Percentiles rank a stretch among this genome's conserved stretches.
Conservation (phyloP, 2,113 vertebrate genomes). For the Ammodytes marinus region DNA sequence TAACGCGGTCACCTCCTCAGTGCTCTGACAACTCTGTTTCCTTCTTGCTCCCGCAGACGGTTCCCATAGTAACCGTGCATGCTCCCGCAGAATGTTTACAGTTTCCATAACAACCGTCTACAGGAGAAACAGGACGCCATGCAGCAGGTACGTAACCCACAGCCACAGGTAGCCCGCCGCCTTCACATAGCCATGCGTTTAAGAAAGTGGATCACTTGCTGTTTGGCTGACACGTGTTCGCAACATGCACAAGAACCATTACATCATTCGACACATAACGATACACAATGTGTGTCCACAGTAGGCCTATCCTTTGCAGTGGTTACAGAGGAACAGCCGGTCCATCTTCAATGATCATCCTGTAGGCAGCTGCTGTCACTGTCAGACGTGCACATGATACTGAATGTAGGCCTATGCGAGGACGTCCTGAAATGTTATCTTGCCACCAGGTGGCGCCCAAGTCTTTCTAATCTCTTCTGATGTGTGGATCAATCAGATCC, state of each 20-base stretch:
- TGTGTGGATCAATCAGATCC: background rate
- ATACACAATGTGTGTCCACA: background rate
- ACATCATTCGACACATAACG: background rate
- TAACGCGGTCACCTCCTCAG: background rate
- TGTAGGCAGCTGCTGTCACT: background rate
- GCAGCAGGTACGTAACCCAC: too few relatives aligned
- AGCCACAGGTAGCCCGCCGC: background rate
- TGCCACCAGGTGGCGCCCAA: constrained; percentile 57
- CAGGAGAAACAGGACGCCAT: constrained; percentile 46
- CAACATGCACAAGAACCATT: constrained; percentile 3
- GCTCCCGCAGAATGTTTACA: constrained; percentile 58
- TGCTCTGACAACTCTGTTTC: constrained; percentile 30
- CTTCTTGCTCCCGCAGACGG: constrained; percentile 41
- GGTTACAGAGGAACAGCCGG: background rate
- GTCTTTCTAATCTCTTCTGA: background rate
- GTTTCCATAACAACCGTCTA: constrained; percentile 66
- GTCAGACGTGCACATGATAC: background rate
- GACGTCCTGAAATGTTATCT: too few relatives aligned
- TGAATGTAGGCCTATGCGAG: background rate
- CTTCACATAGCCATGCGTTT: constrained; percentile 3
- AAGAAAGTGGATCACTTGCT: constrained; percentile 27
- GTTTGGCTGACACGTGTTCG: constrained; percentile 15
- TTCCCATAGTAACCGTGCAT: constrained; percentile 70
- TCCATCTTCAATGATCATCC: background rate
- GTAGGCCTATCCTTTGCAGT: background rate